Percentiles rank a stretch among this genome's conserved stretches.
These are phyloP conservation scores for Valencia hispanica DNA, from an alignment of 2,797 vertebrate genomes.

Conservation along the genomic window DNA sequence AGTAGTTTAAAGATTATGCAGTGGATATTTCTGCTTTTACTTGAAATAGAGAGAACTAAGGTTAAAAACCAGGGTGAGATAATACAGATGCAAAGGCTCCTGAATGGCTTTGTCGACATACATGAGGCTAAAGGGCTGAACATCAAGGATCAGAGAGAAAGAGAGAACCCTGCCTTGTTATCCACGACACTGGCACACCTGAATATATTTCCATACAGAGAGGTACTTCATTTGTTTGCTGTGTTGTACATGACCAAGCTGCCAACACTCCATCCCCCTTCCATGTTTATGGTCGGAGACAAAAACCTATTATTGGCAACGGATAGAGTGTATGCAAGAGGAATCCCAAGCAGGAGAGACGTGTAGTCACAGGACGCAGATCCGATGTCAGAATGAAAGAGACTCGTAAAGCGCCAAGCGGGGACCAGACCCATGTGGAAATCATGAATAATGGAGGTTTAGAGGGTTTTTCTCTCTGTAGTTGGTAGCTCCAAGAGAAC, in stretches of 20 bases:
- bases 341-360: constrained; percentile 37
- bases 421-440: constrained; percentile 14
- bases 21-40: constrained; percentile 6
- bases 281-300: constrained; percentile 45
- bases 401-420: constrained; percentile 3
- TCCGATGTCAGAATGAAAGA: constrained; percentile 26
- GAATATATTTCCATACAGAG: constrained; percentile 67
- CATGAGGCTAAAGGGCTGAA: not conserved
- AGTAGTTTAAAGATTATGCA: constrained; percentile 31
- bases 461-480: constrained; percentile 1
- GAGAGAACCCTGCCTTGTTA: constrained; percentile 19
- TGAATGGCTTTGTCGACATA: not conserved
- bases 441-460: constrained; percentile 44
- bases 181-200: constrained; percentile 16
- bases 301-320: constrained; percentile 58
- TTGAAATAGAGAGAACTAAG: constrained; percentile 8
- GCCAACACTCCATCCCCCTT: constrained; percentile 24
- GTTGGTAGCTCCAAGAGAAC: constrained; percentile 9
- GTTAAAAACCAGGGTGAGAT: constrained; percentile 8
- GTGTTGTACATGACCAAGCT: constrained; percentile 34
- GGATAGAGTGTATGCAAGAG: constrained; percentile 20
- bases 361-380: constrained; percentile 33
- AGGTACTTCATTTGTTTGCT: constrained; percentile 43
- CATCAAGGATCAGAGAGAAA: constrained; percentile 11
- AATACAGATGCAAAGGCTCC: constrained; percentile 8